Percentiles rank a stretch among this genome's conserved stretches.
These are phyloP conservation scores for Ceratosolen fusciceps DNA, from an alignment of 1,140 invertebrate species.

Conservation along the genomic window DNA sequence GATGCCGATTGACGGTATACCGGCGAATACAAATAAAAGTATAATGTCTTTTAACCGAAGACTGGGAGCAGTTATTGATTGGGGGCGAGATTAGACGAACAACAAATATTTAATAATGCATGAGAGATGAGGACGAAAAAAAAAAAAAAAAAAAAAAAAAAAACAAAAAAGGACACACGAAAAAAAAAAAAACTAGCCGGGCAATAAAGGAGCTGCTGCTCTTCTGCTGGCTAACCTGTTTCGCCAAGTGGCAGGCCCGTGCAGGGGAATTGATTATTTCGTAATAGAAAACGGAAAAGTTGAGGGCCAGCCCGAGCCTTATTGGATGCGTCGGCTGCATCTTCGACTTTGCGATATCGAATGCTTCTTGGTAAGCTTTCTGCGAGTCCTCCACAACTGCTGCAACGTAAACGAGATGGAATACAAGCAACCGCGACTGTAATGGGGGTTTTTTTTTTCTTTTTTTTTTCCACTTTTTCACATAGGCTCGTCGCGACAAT, in stretches of 20 bases:
- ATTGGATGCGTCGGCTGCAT: constrained; percentile 99
- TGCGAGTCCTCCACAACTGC: constrained; percentile 98
- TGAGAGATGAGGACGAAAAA: no score
- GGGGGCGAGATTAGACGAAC: no score
- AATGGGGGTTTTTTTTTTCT: background rate
- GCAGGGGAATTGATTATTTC: constrained; percentile 98
- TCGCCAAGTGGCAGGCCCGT: constrained; percentile 95
- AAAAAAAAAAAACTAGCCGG: constrained; percentile 3
- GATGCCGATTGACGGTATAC: no score
- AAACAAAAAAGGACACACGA: background rate
- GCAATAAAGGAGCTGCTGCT: background rate
- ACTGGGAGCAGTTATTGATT: no score
- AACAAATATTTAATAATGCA: no score
- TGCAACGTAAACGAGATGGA: constrained; percentile 65
- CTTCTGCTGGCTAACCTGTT: constrained; percentile 82
- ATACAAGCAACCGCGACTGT: background rate
- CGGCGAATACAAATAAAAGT: no score
- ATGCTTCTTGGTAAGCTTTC: constrained; percentile 98
- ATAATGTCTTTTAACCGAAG: no score
- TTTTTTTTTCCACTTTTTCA: background rate
- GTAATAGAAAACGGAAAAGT: constrained; percentile 99
- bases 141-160: no score
- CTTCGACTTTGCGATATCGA: constrained; percentile 98
- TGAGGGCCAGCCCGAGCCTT: constrained; percentile 95
- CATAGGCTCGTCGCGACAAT: no score